A percentile compares a stretch with the other conserved stretches of the same genome.
Evolutionary conservation across 2,888 invertebrate species (phyloP).

Genomic region (Drosophila testacea): DNA sequence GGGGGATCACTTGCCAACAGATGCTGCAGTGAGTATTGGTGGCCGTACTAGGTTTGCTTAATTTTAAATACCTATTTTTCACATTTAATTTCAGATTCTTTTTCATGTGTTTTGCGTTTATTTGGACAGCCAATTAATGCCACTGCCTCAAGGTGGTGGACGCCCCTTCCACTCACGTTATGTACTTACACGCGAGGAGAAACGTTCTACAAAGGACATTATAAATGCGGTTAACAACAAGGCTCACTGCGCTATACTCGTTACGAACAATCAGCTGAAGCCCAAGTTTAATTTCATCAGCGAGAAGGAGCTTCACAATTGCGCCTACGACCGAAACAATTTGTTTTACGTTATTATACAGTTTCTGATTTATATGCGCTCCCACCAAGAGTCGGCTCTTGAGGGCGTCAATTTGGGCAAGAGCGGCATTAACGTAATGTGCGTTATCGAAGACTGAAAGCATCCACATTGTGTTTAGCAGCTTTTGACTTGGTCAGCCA

Average conservation of each 20-base stretch:
- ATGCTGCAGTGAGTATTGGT: slow-evolving; percentile 89
- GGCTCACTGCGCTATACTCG: slow-evolving; percentile 84
- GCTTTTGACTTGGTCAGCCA: slow-evolving; percentile 29
- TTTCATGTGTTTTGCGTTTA: slow-evolving; percentile 94
- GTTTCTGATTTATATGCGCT: slow-evolving; percentile 91
- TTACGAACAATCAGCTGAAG: slow-evolving; percentile 80
- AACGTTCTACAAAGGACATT: slow-evolving; percentile 83
- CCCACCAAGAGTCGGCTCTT: slow-evolving; percentile 90
- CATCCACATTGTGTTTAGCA: neutral
- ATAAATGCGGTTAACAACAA: slow-evolving; percentile 83
- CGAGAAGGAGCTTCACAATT: slow-evolving; percentile 89
- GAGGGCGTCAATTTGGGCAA: slow-evolving; percentile 91
- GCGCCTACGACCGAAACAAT: slow-evolving; percentile 94
- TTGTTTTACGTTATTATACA: slow-evolving; percentile 94
- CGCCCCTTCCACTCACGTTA: slow-evolving; percentile 87
- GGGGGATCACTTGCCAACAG: slow-evolving; percentile 94
- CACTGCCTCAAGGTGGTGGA: slow-evolving; percentile 88
- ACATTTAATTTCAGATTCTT: slow-evolving; percentile 87
- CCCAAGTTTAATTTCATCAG: slow-evolving; percentile 85
- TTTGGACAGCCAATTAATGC: slow-evolving; percentile 92
- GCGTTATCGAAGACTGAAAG: slow-evolving; percentile 89
- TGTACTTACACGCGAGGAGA: slow-evolving; percentile 84
- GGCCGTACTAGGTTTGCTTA: neutral
- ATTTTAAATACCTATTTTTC: neutral
- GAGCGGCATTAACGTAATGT: slow-evolving; percentile 93